phyloP scores from a whole-genome alignment of 2,113 vertebrate species.

The Rhea pennata region DNA sequence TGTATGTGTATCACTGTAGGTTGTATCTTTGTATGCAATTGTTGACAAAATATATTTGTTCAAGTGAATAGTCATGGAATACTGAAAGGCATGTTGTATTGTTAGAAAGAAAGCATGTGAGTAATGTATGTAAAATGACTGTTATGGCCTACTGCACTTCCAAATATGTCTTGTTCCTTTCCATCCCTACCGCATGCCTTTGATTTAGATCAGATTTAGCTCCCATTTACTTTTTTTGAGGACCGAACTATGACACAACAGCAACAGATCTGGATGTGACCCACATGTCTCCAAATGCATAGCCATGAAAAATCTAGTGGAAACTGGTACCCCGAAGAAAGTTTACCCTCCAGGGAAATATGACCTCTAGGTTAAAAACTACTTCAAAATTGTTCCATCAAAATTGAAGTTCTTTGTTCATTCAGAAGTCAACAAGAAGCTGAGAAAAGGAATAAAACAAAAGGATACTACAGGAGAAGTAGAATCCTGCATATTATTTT shows the following conservation, averaged over 20 bases:
- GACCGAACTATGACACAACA: background rate
- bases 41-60: background rate
- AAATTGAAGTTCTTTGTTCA: background rate
- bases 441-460: background rate
- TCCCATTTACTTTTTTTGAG: background rate
- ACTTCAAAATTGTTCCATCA: background rate
- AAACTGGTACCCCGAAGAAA: background rate
- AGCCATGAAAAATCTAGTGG: background rate
- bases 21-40: background rate
- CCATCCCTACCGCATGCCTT: background rate
- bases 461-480: background rate
- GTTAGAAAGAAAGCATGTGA: background rate
- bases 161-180: background rate
- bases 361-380: background rate
- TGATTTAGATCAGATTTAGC: background rate
- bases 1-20: background rate
- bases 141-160: background rate
- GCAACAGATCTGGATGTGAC: background rate
- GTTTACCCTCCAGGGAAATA: background rate
- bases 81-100: background rate
- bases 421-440: background rate
- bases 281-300: background rate
- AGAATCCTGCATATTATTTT: too few species aligned
- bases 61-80: background rate
- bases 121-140: too few species aligned